Conservation (phyloP, 2,888 invertebrate species). For the Drosophila helvetica region DNA sequence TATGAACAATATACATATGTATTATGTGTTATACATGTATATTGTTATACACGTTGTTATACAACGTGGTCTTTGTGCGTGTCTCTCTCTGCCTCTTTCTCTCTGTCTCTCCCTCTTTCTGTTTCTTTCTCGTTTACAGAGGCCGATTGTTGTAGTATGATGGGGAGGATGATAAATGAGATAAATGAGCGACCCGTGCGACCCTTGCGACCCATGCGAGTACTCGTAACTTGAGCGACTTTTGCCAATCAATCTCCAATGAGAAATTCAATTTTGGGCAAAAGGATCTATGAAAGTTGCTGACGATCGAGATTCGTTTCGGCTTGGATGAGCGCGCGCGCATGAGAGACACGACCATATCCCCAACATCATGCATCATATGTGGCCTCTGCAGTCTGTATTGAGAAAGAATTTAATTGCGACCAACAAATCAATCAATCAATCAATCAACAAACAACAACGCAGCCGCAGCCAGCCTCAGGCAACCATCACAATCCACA, state of each 20-base stretch:
- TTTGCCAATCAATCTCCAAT: slow-evolving; percentile 50
- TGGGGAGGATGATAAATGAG: slow-evolving; percentile 84
- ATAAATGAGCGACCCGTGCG: slow-evolving; percentile 59
- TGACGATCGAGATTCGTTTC: slow-evolving; percentile 13
- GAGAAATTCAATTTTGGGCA: slow-evolving; percentile 31
- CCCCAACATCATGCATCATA: slow-evolving; percentile 84
- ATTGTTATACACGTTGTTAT: slow-evolving; percentile 20
- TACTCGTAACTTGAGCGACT: slow-evolving; percentile 76
- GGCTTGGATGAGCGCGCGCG: slow-evolving; percentile 2
- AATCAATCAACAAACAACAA: slow-evolving; percentile 41
- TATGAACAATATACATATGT: slow-evolving; percentile 23
- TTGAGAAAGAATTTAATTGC: slow-evolving; percentile 56
- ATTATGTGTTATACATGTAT: slow-evolving; percentile 10
- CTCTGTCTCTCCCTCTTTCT: slow-evolving; percentile 64
- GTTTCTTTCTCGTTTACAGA: slow-evolving; percentile 87
- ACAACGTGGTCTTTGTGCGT: slow-evolving; percentile 66
- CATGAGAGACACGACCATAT: slow-evolving; percentile 61
- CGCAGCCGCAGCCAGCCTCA: slow-evolving; percentile 34
- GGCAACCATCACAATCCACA: slow-evolving; percentile 44
- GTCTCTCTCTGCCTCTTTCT: slow-evolving; percentile 75
- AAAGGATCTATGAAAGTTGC: slow-evolving; percentile 48
- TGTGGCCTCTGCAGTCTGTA: slow-evolving; percentile 82
- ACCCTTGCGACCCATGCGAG: slow-evolving; percentile 63
- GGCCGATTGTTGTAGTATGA: slow-evolving; percentile 90
- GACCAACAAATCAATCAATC: slow-evolving; percentile 32